phyloP scores from a whole-genome alignment of 2,888 invertebrate species.

The Troilus luridus region DNA sequence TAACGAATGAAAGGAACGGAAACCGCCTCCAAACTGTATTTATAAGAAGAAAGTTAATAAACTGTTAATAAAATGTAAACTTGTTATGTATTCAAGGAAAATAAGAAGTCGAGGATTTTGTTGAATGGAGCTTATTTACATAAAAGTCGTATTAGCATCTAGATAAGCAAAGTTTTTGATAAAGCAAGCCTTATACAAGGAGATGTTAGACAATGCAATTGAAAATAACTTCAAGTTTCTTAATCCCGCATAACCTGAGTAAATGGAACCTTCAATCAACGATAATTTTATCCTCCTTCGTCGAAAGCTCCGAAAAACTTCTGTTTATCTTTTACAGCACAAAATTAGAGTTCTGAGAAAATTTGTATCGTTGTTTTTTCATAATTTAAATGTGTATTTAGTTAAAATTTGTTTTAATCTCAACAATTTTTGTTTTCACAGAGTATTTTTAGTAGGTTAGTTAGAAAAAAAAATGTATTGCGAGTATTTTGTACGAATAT shows the following conservation, averaged over 20 bases:
- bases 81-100: slow-evolving; percentile 46
- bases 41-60: slow-evolving; percentile 29
- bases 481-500: too few relatives aligned
- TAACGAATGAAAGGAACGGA: slow-evolving; percentile 1
- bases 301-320: neutral
- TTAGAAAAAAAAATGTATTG: too few relatives aligned
- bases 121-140: slow-evolving; percentile 36
- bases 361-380: neutral
- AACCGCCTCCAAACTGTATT: neutral
- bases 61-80: slow-evolving; percentile 35
- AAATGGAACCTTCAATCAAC: slow-evolving; percentile 30
- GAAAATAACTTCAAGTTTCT: slow-evolving; percentile 44
- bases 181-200: slow-evolving; percentile 42
- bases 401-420: too few relatives aligned
- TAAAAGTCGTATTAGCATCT: slow-evolving; percentile 44
- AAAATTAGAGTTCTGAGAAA: neutral
- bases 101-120: slow-evolving; percentile 23
- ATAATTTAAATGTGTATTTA: neutral
- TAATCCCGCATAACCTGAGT: slow-evolving; percentile 42
- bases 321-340: neutral
- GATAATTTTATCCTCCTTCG: slow-evolving; percentile 20
- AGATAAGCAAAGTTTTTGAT: slow-evolving; percentile 48
- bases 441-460: too few relatives aligned
- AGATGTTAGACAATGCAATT: slow-evolving; percentile 42
- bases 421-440: too few relatives aligned